Base-by-base conservation (phyloP, 2,888 invertebrate species). In the Macaria notata region DNA sequence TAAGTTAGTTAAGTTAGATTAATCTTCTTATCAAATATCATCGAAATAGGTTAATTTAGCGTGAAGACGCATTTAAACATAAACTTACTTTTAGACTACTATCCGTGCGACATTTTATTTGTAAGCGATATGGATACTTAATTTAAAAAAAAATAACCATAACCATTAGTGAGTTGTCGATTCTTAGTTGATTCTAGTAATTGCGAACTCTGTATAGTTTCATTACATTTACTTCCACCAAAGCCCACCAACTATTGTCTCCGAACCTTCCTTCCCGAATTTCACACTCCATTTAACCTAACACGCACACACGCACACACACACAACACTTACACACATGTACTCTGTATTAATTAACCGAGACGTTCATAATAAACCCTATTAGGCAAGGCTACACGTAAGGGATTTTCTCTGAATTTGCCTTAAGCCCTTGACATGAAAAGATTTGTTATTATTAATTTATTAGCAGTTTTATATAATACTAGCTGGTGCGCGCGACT, bases 291-390 rank as follows among this genome's bases (percentile, higher is more conserved):
- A 64, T 61, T 57, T 53, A 56, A 54, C 49, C 59, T 36, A 50
- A 65, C 54, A 59, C 49, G 56, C 51, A 36, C 33, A 19, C 19
- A 38, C 2, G 2, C 19, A 65, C 54, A 59, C 46, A 58, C 31
- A 31, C 44, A 50, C 5, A 19, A 6, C 56, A 59, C 47, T 49
- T 52, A 59, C 47, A 43, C 53, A 31, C 52, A 50, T 55, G 61
- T 51, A 61, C 46, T 45, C 52, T 47, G 49, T 61, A 66, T 71
- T 69, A 72, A 68, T 72, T 69, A 66, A 65, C 57, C 39, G 46
- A 3, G 4, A 60, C 60, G 62, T 64, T 57, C 67, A 66, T 68
- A 69, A 65, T 72, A 66, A 62, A 72, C 68, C 61, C 62, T 67
- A 70, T 70, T 67, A 66, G 50, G 63, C 61, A 62, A 63, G 56